Conservation (phyloP, 1,140 invertebrate genomes). For the Andrena cerasifolii region DNA sequence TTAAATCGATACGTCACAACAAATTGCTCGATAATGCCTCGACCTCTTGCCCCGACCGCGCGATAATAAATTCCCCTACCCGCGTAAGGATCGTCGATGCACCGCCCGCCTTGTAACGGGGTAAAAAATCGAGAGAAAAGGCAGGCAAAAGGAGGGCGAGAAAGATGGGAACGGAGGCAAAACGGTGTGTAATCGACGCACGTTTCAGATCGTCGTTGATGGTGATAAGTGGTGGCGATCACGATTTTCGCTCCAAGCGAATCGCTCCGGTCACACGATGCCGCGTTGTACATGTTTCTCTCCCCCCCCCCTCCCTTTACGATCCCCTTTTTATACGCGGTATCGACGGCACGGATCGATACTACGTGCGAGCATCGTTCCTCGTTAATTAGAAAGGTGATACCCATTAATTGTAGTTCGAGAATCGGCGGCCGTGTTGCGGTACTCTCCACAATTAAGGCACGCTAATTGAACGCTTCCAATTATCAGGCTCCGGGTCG, state of each 20-base stretch:
- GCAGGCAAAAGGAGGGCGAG: neutral
- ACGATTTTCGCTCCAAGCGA: slow-evolving; percentile 9
- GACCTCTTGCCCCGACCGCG: neutral
- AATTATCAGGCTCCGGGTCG: slow-evolving; percentile 68
- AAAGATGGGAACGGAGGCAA: neutral
- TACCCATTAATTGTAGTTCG: slow-evolving; percentile 75
- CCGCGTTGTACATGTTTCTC: neutral
- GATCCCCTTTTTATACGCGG: slow-evolving; percentile 35
- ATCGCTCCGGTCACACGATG: slow-evolving; percentile 1
- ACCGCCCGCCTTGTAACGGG: neutral
- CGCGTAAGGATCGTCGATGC: slow-evolving; percentile 1
- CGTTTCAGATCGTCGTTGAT: slow-evolving; percentile 20
- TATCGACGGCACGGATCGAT: slow-evolving; percentile 58
- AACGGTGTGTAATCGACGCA: slow-evolving; percentile 36
- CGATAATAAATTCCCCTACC: slow-evolving; percentile 34
- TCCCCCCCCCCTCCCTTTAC: neutral
- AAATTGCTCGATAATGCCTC: slow-evolving; percentile 45
- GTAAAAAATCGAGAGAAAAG: neutral
- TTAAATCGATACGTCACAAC: slow-evolving; percentile 46
- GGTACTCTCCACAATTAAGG: slow-evolving; percentile 71
- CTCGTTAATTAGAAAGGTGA: slow-evolving; percentile 77
- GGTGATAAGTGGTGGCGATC: slow-evolving; percentile 41
- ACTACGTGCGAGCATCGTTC: slow-evolving; percentile 62
- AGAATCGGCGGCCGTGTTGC: slow-evolving; percentile 67
- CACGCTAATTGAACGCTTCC: slow-evolving; percentile 75